These are phyloP conservation scores for Rotaria socialis DNA, from an alignment of 2,888 invertebrate species.

Conservation along the genomic window DNA sequence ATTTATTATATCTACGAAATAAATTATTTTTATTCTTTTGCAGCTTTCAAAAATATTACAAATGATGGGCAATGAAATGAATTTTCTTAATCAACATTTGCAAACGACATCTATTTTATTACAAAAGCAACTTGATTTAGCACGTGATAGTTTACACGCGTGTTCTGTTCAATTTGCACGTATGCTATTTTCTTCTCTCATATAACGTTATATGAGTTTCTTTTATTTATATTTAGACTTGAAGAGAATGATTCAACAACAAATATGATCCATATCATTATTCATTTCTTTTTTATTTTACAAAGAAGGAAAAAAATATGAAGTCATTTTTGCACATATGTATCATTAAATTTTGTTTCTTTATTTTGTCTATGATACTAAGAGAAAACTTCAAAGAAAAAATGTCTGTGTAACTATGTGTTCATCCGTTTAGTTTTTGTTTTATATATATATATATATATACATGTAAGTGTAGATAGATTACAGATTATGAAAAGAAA, in stretches of 20 bases:
- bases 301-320: neutral
- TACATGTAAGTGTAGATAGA: neutral
- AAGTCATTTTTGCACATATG: constrained; percentile 13
- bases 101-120: constrained; percentile 31
- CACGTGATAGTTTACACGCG: constrained; percentile 33
- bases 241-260: constrained; percentile 35
- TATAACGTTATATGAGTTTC: neutral
- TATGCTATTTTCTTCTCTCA: neutral
- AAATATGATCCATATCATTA: neutral
- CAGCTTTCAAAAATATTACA: constrained; percentile 24
- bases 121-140: constrained; percentile 32
- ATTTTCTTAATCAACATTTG: constrained; percentile 34
- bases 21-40: neutral
- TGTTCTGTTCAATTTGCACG: constrained; percentile 35
- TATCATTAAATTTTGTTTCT: neutral
- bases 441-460: neutral
- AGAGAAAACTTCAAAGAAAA: neutral
- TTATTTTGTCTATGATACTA: neutral
- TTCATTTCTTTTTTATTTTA: too few relatives aligned
- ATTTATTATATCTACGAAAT: too few relatives aligned
- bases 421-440: neutral
- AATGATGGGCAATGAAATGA: constrained; percentile 35
- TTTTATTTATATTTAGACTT: neutral
- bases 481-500: neutral
- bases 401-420: neutral